phyloP scores from a whole-genome alignment of 2,797 vertebrate species.

The Arvicola amphibius region DNA sequence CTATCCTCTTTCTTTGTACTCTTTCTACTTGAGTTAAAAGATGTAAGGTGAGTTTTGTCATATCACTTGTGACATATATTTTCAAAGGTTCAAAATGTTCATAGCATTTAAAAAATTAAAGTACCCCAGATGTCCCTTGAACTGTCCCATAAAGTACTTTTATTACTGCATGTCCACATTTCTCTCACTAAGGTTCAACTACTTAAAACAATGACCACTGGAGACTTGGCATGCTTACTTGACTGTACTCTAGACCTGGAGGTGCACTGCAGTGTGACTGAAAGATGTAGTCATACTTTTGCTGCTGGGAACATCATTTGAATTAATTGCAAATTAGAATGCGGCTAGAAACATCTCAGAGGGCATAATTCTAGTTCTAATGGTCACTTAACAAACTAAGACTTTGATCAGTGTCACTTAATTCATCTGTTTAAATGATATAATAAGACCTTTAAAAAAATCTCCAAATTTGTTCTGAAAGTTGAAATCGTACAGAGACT shows the following conservation, averaged over 20 bases:
- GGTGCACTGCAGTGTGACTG: not conserved
- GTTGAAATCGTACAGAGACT: slow-evolving; percentile 34
- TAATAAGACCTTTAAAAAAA: slow-evolving; percentile 52
- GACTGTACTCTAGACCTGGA: slow-evolving; percentile 24
- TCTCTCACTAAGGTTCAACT: slow-evolving; percentile 8
- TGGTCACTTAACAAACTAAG: slow-evolving; percentile 53
- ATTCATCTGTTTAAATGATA: slow-evolving; percentile 55
- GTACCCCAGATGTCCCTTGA: slow-evolving; percentile 23
- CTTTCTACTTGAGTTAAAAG: slow-evolving; percentile 35
- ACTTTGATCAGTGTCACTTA: slow-evolving; percentile 43
- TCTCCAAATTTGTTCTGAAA: slow-evolving; percentile 31
- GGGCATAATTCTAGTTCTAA: slow-evolving; percentile 52
- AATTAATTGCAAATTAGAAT: slow-evolving; percentile 28
- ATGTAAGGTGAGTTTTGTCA: slow-evolving; percentile 50
- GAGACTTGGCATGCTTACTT: slow-evolving; percentile 12
- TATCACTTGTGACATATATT: slow-evolving; percentile 53
- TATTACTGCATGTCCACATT: slow-evolving; percentile 1
- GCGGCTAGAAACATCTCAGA: slow-evolving; percentile 22
- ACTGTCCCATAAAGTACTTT: not conserved
- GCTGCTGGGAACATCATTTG: slow-evolving; percentile 39
- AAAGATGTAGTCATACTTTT: slow-evolving; percentile 44
- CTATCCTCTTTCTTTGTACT: slow-evolving; percentile 51
- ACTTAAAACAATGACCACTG: not conserved
- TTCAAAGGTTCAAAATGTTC: slow-evolving; percentile 44
- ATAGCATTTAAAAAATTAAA: slow-evolving; percentile 43